A percentile compares a stretch with the other conserved stretches of the same genome.
These are phyloP conservation scores for Diplodus sargus DNA, from an alignment of 2,797 vertebrate species.

Conservation along the genomic window DNA sequence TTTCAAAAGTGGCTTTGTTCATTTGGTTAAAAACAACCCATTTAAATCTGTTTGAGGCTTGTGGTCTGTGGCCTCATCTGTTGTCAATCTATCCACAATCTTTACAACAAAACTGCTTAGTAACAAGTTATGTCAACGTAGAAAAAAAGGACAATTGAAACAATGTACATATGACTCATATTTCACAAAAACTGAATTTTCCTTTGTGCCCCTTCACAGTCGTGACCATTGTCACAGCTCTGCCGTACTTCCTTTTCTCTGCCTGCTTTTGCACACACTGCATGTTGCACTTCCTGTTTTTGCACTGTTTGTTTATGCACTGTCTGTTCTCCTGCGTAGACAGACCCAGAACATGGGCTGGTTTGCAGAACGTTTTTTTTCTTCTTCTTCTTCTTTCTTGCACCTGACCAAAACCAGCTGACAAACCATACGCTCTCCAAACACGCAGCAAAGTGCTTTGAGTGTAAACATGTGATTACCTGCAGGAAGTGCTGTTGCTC, in stretches of 20 bases:
- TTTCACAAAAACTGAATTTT: neutral
- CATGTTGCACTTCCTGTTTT: conserved; percentile 68
- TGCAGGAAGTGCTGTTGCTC: conserved; percentile 94
- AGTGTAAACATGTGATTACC: conserved; percentile 80
- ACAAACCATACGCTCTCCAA: neutral
- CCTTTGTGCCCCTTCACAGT: neutral
- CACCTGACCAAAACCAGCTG: conserved; percentile 23
- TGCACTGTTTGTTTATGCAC: conserved; percentile 11
- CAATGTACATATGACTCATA: neutral
- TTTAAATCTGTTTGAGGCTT: neutral
- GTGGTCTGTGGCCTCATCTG: neutral
- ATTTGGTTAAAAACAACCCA: neutral
- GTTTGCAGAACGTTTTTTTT: conserved; percentile 28
- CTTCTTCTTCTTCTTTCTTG: conserved; percentile 25
- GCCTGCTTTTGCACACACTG: conserved; percentile 36
- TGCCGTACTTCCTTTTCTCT: conserved; percentile 42
- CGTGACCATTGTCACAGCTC: conserved; percentile 1
- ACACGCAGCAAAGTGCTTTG: conserved; percentile 4
- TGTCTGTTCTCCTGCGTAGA: neutral
- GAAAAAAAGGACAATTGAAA: neutral
- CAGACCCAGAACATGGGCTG: neutral
- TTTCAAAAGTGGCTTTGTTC: neutral
- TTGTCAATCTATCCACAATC: neutral
- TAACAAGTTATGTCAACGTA: neutral
- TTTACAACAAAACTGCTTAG: neutral